phyloP scores from a whole-genome alignment of 37 sponge, comb jelly and placozoan genomes.

The Theonella swinhoei region DNA sequence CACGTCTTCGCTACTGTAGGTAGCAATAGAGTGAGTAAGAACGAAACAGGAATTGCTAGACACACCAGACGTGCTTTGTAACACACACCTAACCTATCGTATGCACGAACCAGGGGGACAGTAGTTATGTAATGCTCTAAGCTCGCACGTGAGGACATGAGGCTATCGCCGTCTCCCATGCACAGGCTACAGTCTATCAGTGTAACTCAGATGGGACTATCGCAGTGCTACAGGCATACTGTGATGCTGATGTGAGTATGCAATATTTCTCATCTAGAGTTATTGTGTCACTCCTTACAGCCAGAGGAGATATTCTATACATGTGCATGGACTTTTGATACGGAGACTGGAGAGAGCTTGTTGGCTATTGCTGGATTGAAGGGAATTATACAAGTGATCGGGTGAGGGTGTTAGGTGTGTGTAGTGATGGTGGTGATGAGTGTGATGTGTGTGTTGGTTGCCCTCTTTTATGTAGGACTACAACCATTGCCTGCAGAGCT shows the following conservation, averaged over 20 bases:
- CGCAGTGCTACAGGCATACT: constrained; percentile 67
- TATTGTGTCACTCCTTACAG: constrained; percentile 13
- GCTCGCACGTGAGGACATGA: no score
- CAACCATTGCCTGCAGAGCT: constrained; percentile 32
- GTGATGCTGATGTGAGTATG: constrained; percentile 76
- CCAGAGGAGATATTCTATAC: constrained; percentile 86
- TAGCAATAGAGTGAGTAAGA: constrained; percentile 65
- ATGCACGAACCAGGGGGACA: no score
- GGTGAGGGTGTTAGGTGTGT: constrained; percentile 17
- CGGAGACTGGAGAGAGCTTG: constrained; percentile 56
- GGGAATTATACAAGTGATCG: constrained; percentile 81
- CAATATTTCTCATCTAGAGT: background rate
- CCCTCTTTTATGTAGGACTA: constrained; percentile 15
- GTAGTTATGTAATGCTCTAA: no score
- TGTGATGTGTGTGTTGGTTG: background rate
- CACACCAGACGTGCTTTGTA: background rate
- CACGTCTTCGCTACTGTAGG: constrained; percentile 92
- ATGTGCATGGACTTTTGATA: constrained; percentile 79
- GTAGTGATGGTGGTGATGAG: no score
- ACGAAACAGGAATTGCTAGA: background rate
- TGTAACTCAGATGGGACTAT: constrained; percentile 68
- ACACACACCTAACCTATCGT: no score
- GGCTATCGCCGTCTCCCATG: no score
- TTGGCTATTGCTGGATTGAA: constrained; percentile 82
- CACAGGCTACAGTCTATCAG: constrained; percentile 72